Percentiles rank a stretch among this genome's conserved stretches.
Conservation (phyloP, 37 sponge, comb jelly and placozoan genomes). For the Amphimedon queenslandica region DNA sequence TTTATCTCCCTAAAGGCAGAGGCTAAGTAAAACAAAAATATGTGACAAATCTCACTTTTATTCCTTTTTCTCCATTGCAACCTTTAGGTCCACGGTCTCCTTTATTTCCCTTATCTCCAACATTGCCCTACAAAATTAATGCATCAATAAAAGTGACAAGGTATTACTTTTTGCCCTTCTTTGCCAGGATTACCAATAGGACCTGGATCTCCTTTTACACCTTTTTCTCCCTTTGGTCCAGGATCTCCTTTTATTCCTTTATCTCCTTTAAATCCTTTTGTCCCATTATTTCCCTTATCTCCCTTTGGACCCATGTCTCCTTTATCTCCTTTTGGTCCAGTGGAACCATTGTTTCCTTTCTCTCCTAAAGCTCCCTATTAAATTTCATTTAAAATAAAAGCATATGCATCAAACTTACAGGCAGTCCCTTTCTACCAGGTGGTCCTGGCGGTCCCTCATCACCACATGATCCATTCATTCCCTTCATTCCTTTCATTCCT, state of each 20-base stretch:
- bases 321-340: not conserved
- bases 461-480: no score
- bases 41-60: not conserved
- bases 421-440: conserved; percentile 6
- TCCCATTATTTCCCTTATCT: no score
- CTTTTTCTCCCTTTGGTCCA: not conserved
- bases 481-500: no score
- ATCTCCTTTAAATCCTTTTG: no score
- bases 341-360: conserved; percentile 6
- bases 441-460: conserved; percentile 13
- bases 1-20: not conserved
- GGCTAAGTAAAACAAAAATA: not conserved
- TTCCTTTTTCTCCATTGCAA: not conserved
- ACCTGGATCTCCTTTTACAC: conserved; percentile 15
- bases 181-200: conserved; percentile 37
- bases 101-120: conserved; percentile 2
- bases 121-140: no score
- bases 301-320: not conserved
- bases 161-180: conserved; percentile 16
- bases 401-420: no score
- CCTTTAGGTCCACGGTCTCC: conserved; percentile 5
- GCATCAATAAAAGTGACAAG: no score
- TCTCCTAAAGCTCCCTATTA: not conserved
- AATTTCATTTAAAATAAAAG: no score
- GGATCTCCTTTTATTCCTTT: not conserved